Base-by-base conservation (phyloP, 2,113 vertebrate species). In the Ranitomeya variabilis region DNA sequence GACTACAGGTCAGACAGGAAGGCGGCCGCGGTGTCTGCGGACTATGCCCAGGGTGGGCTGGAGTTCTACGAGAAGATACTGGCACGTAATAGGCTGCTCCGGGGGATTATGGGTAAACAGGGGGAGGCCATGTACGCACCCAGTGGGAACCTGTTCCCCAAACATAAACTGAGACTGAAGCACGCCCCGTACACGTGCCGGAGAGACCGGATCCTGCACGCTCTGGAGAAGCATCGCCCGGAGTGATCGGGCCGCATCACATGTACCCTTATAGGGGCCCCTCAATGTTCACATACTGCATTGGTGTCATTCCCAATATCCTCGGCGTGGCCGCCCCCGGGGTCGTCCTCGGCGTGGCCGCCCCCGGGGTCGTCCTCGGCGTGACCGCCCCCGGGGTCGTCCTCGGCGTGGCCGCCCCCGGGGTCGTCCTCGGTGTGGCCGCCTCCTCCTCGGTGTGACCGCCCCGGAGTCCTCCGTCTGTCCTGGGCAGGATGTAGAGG, bases 51-150 rank as follows among this genome's bases (percentile, higher is more conserved):
- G 26, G 98, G 97, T 7, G 98, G 97, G 3, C 92, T 98, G 15
- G 97, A 99, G 91, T 99, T 99, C 92, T 99, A 99, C 4, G 94
- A 98, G 82, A 97, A 98, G 92, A 93, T 98, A 88, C 91, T 99
- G 86, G 92, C 90, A 0, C 93, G 96, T 82, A 99, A 99, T 91
- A 93, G 92, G 90, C 95, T 92, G 16, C 91, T 98, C 67, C 96
- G 97, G 73, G 87, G 90, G 0, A 93, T 99, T 73, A 95, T 99
- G 96, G 97, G 97, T 13, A 92, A 91, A 21, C 90, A 91, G 31
- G 97, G 97, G 45, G 86, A 90, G n/a, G 92, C 96, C 91, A 94
- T 97, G 80, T 99, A 97, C 10, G 92, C 96, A 0, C 93, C 96
- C 0, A 98, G 95, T 14, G 97, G 98, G 10, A 99, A 99, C 83